Evolutionary conservation across 30 jellyfish, hydroid and myxozoan genomes (phyloP).

Genomic region (Pseudorhiza aurosa): DNA sequence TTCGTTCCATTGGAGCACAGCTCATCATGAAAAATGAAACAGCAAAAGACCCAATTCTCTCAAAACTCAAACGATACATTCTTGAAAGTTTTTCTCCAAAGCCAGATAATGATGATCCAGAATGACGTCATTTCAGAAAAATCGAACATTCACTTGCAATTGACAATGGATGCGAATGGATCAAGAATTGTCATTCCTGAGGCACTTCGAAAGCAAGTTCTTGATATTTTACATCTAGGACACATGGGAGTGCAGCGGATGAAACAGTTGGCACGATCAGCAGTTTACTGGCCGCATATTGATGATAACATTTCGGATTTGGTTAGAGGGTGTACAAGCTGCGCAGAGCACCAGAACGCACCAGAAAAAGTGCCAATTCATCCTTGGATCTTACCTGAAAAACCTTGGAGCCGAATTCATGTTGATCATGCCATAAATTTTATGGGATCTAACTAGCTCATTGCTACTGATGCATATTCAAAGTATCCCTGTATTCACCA

Average conservation of each 20-base stretch:
- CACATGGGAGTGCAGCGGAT: slow-evolving; percentile 47
- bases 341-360: slow-evolving; percentile 35
- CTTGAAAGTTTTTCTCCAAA: too few species aligned
- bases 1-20: neutral
- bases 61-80: too few species aligned
- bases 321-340: neutral
- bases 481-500: slow-evolving; percentile 30
- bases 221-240: slow-evolving; percentile 50
- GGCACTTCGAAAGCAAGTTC: slow-evolving; percentile 1
- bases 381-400: slow-evolving; percentile 41
- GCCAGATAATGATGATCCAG: too few species aligned
- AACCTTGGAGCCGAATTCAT: slow-evolving; percentile 54
- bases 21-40: too few species aligned
- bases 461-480: slow-evolving; percentile 47
- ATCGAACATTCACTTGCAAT: slow-evolving; percentile 2
- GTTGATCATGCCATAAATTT: slow-evolving; percentile 31
- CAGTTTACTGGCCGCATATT: slow-evolving; percentile 60
- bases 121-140: neutral
- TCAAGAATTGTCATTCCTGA: slow-evolving; percentile 43
- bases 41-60: too few species aligned
- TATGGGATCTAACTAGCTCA: slow-evolving; percentile 37
- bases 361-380: slow-evolving; percentile 32
- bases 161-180: slow-evolving; percentile 27
- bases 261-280: slow-evolving; percentile 43
- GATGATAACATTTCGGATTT: slow-evolving; percentile 6